Evolutionary conservation across 2,888 invertebrate genomes (phyloP).

Genomic region (Chesias legatella): DNA sequence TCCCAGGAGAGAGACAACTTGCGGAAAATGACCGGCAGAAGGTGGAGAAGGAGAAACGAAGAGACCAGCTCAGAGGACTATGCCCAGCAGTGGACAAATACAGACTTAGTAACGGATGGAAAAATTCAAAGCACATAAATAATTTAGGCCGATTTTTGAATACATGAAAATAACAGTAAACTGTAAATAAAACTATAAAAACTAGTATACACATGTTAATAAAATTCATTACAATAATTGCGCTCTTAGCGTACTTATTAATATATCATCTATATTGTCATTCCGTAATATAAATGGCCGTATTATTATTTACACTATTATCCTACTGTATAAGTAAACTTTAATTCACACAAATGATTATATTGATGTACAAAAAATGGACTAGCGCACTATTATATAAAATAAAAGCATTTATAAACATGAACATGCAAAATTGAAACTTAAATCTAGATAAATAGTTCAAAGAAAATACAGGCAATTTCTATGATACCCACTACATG

Average conservation of each 20-base stretch:
- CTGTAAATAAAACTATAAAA: background rate
- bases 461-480: too few species aligned
- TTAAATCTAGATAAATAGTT: too few species aligned
- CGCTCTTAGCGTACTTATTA: constrained; percentile 31
- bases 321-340: constrained; percentile 5
- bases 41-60: too few species aligned
- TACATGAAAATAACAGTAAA: too few species aligned
- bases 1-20: too few species aligned
- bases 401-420: constrained; percentile 6
- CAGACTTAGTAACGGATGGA: too few species aligned
- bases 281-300: constrained; percentile 32
- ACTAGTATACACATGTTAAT: background rate
- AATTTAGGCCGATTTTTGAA: too few species aligned
- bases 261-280: constrained; percentile 32
- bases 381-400: constrained; percentile 18
- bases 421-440: background rate
- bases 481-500: background rate
- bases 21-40: too few species aligned
- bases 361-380: constrained; percentile 6
- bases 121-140: too few species aligned
- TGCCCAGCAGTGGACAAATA: too few species aligned
- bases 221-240: constrained; percentile 16
- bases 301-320: constrained; percentile 27
- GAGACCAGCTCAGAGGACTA: too few species aligned
- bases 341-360: background rate